These are phyloP conservation scores for Hydropsyche tenuis DNA, from an alignment of 1,140 invertebrate species.

Conservation along the genomic window DNA sequence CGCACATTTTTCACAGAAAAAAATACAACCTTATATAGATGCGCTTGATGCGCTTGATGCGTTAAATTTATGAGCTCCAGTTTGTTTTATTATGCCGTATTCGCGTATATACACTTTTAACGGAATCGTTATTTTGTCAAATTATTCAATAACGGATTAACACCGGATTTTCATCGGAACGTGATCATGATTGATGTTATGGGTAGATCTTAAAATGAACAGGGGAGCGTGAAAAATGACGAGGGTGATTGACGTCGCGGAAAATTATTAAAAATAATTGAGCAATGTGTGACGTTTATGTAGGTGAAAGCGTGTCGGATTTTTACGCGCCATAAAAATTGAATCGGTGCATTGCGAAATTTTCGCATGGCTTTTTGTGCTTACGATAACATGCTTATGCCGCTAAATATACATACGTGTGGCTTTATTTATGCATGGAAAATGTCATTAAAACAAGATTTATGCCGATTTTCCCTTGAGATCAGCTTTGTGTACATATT, in stretches of 20 bases:
- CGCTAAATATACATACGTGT: neutral
- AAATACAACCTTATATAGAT: no score
- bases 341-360: neutral
- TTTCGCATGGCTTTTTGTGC: neutral
- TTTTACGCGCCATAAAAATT: neutral
- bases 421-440: neutral
- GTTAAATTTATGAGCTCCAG: no score
- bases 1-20: no score
- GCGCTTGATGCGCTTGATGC: no score
- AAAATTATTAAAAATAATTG: conserved; percentile 20
- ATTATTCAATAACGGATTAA: no score
- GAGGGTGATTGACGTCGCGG: conserved; percentile 1
- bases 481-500: neutral
- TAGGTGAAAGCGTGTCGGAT: no score
- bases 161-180: conserved; percentile 1
- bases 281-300: neutral
- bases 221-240: conserved; percentile 11
- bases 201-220: conserved; percentile 14
- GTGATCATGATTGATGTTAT: conserved; percentile 8
- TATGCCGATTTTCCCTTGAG: neutral
- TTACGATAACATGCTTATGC: no score
- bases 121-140: no score
- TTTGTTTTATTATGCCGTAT: no score
- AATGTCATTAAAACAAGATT: neutral
- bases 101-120: no score